Evolutionary conservation across 92 coral and sea anemone species (phyloP).

Genomic region (Phymanthus crucifer): DNA sequence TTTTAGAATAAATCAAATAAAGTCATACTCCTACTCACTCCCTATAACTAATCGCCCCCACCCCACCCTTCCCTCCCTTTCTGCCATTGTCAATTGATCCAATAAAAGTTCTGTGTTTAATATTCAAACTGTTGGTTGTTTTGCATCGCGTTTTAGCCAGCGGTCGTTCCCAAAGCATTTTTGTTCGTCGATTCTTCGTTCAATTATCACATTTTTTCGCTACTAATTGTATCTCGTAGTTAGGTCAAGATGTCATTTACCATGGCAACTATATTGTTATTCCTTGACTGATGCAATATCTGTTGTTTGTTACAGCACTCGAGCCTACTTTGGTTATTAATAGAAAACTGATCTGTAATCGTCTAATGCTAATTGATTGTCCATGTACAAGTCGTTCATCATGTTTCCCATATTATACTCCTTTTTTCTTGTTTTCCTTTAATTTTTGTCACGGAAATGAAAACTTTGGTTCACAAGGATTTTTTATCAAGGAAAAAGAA

Average conservation of each 20-base stretch:
- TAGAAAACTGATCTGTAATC: neutral
- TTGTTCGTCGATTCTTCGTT: conserved; percentile 27
- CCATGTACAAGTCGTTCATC: neutral
- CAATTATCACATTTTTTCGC: neutral
- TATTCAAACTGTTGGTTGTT: neutral
- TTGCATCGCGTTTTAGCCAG: conserved; percentile 4
- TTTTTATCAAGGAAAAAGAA: neutral
- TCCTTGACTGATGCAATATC: conserved; percentile 12
- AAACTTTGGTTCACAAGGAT: too few species aligned
- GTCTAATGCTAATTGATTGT: neutral
- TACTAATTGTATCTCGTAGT: neutral
- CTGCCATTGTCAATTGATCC: neutral
- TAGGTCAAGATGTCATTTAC: neutral
- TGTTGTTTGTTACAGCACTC: conserved; percentile 1
- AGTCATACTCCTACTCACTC: neutral
- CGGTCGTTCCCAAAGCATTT: conserved; percentile 59
- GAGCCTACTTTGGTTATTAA: neutral
- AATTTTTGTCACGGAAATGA: neutral
- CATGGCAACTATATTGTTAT: neutral
- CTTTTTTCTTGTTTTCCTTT: neutral
- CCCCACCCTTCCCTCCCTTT: neutral
- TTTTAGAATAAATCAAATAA: too few species aligned
- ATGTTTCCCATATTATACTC: neutral
- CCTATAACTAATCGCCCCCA: neutral
- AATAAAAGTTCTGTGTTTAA: neutral